These are phyloP conservation scores for Cromileptes altivelis DNA, from an alignment of 2,113 vertebrate species.

Conservation along the genomic window DNA sequence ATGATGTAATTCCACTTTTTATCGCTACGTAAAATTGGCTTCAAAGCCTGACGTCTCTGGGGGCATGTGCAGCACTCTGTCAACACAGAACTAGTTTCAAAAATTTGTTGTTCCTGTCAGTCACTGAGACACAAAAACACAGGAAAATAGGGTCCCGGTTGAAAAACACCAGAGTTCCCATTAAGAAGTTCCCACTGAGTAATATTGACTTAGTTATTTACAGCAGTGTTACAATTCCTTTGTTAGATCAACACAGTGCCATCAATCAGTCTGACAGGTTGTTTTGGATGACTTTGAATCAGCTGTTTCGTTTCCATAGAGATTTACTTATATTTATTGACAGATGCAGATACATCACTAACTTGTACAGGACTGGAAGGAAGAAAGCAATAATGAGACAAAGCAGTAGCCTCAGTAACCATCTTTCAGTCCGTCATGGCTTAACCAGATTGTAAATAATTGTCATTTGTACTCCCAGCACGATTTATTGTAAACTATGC, in stretches of 20 bases:
- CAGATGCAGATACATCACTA: too few relatives aligned
- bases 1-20: too few relatives aligned
- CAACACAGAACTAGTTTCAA: too few relatives aligned
- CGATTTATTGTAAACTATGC: conserved; percentile 34
- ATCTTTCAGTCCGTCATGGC: neutral
- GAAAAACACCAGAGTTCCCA: neutral
- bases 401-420: conserved; percentile 8
- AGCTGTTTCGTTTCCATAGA: neutral
- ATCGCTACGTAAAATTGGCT: too few relatives aligned
- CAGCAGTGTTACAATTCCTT: neutral
- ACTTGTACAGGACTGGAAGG: neutral
- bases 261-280: neutral
- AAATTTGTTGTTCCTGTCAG: too few relatives aligned
- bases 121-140: too few relatives aligned
- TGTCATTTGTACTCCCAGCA: neutral
- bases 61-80: too few relatives aligned
- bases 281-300: neutral
- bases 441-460: conserved; percentile 28
- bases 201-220: neutral
- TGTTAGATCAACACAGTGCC: neutral
- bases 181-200: neutral
- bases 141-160: too few relatives aligned
- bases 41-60: too few relatives aligned
- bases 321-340: neutral
- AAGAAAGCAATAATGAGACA: conserved; percentile 40